Base-by-base conservation (phyloP, 1,140 invertebrate genomes). In the Brachionus rubens region DNA sequence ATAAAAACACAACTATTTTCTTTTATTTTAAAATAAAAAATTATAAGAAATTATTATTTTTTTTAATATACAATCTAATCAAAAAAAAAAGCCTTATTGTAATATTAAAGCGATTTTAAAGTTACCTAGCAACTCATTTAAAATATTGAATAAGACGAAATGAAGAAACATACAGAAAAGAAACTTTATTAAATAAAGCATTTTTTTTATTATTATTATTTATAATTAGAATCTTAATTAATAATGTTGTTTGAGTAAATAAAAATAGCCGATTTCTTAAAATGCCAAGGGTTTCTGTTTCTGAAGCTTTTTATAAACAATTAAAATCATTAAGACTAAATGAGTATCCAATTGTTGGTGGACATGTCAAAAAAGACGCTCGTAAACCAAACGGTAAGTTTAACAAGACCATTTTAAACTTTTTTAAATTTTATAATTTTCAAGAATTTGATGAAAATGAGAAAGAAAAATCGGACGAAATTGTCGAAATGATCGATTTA, bases 401-500 rank as follows among this genome's bases (percentile, higher is more conserved):
- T 65, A 41, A 7, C 6, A 33, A 62, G 16, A 40, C 19, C 16
- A 33, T n/a, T n/a, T 36, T 40, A 26, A 33, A 9, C 14, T 3
- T 33, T 14, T 30, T 26, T 14, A 16, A 16, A 10, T 40, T 62
- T 62, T 65, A 24, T 7, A 46, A 24, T 19, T 21, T 65, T 26
- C 9, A 43, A 65, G 59, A 43, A 65, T 43, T 65, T 16, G 40
- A 43, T 65, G 59, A 65, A 65, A 26, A 65, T 41, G 36, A 65
- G 19, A 65, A 65, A 65, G 59, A 65, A 65, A 43, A 43, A 65
- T 36, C 4, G 3, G 46, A 72, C 14, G 43, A 72, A 41, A 41
- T 54, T 16, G 68, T 40, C 10, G 68, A 72, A 72, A 48, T 50
- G 46, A 33, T 72, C 7, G 68, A 72, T 54, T 36, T 72, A 36